Evolutionary conservation across 2,797 vertebrate genomes (phyloP), one percentile per base, ranked within the genome.

Genomic region (Myotis myotis): DNA sequence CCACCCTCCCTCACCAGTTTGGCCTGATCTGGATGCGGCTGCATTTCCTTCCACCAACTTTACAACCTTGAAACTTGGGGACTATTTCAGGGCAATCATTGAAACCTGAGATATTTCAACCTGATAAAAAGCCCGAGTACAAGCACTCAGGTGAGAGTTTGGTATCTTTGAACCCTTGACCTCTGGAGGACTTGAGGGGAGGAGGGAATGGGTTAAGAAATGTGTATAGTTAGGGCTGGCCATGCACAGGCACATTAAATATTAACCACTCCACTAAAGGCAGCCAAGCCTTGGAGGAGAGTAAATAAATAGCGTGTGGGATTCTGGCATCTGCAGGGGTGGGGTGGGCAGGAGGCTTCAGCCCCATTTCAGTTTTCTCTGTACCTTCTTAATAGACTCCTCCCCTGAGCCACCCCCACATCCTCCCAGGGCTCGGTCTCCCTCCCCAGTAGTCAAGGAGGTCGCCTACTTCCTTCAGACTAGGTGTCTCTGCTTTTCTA

Each of bases 31-130:
- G 25, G 41, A 33, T 20, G 66, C 19, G 19, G 62, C 62, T 57
- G 11, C 47, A 17, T 68, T 93, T 96, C 80, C 79, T 64, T 41
- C 71, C 44, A 82, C 28, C 20, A 20, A 11, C 79, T 95, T 94
- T 96, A 94, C 38, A 95, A 93, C 86, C 94, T 87, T 95, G 95
- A 97, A 96, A 96, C 90, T 30, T 78, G 62, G 55, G 79, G 22
- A 22, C 47, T 88, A 0, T 62, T 53, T 88, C 86, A 33, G 33
- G 89, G 41, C 8, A 74, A 70, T 51, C 76, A 84, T 81, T 1
- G 62, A 97, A 97, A 96, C 94, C 30, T 10, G n/a, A 70, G 22
- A 38, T 23, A 64, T 95, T 94, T 83, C 82, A 78, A 36, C 36
- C 81, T 51, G 96, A 96, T 96, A 95, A 96, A 76, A 85, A 91